Conservation (phyloP, 2,797 vertebrate genomes). For the Eulemur coronatus region DNA sequence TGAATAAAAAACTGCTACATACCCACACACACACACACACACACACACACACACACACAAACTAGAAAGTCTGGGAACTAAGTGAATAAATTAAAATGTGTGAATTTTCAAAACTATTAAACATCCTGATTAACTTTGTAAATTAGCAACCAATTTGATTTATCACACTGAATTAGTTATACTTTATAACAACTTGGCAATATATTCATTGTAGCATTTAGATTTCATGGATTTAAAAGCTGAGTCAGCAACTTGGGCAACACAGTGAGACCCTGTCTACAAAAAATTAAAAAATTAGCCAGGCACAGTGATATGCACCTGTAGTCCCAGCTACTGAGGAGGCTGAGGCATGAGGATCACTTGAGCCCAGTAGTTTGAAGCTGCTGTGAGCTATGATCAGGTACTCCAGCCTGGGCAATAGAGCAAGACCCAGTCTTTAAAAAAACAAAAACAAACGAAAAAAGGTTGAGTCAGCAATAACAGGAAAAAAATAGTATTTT, state of each 20-base stretch:
- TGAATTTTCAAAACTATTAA: neutral
- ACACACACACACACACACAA: neutral
- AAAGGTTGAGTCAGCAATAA: neutral
- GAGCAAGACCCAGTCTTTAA: neutral
- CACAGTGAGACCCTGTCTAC: neutral
- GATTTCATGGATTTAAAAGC: neutral
- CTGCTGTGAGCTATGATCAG: neutral
- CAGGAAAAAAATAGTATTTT: neutral
- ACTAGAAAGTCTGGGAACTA: neutral
- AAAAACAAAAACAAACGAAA: neutral
- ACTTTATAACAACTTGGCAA: conserved; percentile 2
- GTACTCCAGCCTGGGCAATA: neutral
- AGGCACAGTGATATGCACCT: neutral
- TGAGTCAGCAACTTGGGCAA: neutral
- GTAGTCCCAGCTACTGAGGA: neutral
- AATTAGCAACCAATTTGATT: neutral
- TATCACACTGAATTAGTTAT: neutral
- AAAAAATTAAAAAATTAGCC: neutral
- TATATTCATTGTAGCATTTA: neutral
- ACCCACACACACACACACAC: neutral
- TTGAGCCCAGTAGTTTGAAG: neutral
- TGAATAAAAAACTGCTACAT: neutral
- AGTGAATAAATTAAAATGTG: neutral
- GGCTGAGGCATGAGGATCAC: neutral
- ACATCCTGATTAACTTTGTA: neutral